Conservation (phyloP, 2,888 invertebrate species). For the Platynereis dumerilii region DNA sequence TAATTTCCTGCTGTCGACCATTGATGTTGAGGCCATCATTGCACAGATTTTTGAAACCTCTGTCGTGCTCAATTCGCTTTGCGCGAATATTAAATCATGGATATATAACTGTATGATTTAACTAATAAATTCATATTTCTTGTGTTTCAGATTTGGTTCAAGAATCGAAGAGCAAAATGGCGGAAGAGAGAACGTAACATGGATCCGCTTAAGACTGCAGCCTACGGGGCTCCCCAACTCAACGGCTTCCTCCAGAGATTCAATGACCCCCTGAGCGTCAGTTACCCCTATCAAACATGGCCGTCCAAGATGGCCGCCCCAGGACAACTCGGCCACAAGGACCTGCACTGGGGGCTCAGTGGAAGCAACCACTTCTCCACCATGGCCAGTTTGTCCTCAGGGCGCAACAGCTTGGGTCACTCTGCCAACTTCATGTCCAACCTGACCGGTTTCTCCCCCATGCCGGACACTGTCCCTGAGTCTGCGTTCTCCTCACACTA, state of each 20-base stretch:
- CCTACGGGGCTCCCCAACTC: constrained; percentile 90
- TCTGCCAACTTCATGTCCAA: constrained; percentile 16
- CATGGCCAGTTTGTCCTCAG: constrained; percentile 38
- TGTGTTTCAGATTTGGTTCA: constrained; percentile 65
- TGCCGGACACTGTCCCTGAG: constrained; percentile 50
- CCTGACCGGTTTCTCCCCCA: constrained; percentile 40
- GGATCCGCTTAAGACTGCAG: constrained; percentile 76
- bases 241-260: constrained; percentile 91
- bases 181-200: constrained; percentile 63
- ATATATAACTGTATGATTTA: too few species aligned
- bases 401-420: constrained; percentile 33
- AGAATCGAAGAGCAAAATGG: constrained; percentile 64
- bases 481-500: not conserved
- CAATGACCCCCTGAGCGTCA: constrained; percentile 78
- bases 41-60: too few species aligned
- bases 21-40: too few species aligned
- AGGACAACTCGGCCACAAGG: constrained; percentile 81
- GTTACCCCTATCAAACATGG: constrained; percentile 94
- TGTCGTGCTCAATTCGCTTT: too few species aligned
- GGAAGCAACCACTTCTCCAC: constrained; percentile 76
- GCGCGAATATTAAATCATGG: too few species aligned
- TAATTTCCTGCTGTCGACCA: too few species aligned
- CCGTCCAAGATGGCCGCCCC: constrained; percentile 88
- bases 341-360: constrained; percentile 80
- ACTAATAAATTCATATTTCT: too few species aligned